These are phyloP conservation scores for Parnassius orleans DNA, from an alignment of 2,888 invertebrate species.

Conservation along the genomic window DNA sequence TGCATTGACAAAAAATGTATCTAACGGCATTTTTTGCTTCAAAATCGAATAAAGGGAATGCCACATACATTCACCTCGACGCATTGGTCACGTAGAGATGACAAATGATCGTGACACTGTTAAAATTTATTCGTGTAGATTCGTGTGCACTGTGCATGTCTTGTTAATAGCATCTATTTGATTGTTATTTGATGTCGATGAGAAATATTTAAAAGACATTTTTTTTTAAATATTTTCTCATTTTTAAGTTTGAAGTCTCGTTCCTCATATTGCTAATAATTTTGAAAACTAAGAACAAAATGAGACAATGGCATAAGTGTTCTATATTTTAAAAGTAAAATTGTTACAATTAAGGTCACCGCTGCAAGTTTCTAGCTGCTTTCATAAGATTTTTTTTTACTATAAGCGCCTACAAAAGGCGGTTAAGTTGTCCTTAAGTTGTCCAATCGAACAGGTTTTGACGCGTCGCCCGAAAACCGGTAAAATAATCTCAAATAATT, in stretches of 20 bases:
- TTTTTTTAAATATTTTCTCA: not conserved
- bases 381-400: conserved; percentile 26
- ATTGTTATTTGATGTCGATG: not conserved
- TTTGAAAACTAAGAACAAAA: too few species aligned
- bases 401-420: conserved; percentile 50
- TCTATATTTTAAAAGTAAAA: conserved; percentile 15
- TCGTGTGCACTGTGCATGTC: not conserved
- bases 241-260: too few species aligned
- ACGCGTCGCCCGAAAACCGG: conserved; percentile 68
- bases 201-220: not conserved
- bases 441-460: conserved; percentile 70
- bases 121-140: conserved; percentile 2
- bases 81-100: conserved; percentile 9
- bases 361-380: conserved; percentile 13
- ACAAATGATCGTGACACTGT: conserved; percentile 11
- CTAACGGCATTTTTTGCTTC: conserved; percentile 55
- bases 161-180: not conserved
- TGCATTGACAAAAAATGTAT: conserved; percentile 48
- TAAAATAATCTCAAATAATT: conserved; percentile 75
- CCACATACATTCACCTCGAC: conserved; percentile 23
- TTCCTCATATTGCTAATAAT: too few species aligned
- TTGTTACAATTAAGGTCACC: conserved; percentile 15
- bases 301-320: not conserved
- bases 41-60: conserved; percentile 58
- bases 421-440: conserved; percentile 58